Evolutionary conservation across 2,888 invertebrate species (phyloP), one percentile per base, ranked within the genome.

Genomic region (Ischnura elegans): DNA sequence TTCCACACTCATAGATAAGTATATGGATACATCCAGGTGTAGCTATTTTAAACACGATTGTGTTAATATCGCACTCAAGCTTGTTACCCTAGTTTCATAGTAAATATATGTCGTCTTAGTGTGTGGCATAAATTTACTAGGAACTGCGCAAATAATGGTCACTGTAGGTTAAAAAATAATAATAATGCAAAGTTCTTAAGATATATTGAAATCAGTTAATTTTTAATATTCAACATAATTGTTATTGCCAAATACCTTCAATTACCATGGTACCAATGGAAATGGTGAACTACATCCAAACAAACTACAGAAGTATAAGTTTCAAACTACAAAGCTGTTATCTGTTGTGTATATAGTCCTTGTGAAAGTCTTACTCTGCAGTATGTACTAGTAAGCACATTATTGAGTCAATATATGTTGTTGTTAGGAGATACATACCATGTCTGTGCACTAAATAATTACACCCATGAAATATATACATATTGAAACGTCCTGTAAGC

Each of bases 341-440:
- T 36, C 13, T 16, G 36, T 36, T 36, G 36, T 0, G 10, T 5
- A 0, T 5, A 36, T 76, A 25, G 61, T 61, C 61, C 21, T 25
- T 61, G n/a, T 61, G 61, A 61, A 61, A 61, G 25, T 61, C 51
- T 19, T 61, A 21, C 19, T 25, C 21, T 25, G 61, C n/a, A 61
- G 61, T 6, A 61, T 61, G n/a, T 25, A 2, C 6, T 61, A 61
- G 61, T 61, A 25, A 25, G 61, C 61, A 25, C n/a, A 25, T 61
- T 61, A 61, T 61, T n/a, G 8, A 61, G 61, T 61, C 61, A 61
- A 61, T 61, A 61, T n/a, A 25, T 2, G 6, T 1, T 61, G 25
- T 76, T 16, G 25, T 76, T 76, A 76, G 76, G 76, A 36, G 36
- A 61, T 61, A 61, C 61, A 61, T 61, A 61, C 61, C 61, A 61